A percentile compares a stretch with the other conserved stretches of the same genome.
These are phyloP conservation scores for Channa argus DNA, from an alignment of 2,113 vertebrate species.

Conservation along the genomic window DNA sequence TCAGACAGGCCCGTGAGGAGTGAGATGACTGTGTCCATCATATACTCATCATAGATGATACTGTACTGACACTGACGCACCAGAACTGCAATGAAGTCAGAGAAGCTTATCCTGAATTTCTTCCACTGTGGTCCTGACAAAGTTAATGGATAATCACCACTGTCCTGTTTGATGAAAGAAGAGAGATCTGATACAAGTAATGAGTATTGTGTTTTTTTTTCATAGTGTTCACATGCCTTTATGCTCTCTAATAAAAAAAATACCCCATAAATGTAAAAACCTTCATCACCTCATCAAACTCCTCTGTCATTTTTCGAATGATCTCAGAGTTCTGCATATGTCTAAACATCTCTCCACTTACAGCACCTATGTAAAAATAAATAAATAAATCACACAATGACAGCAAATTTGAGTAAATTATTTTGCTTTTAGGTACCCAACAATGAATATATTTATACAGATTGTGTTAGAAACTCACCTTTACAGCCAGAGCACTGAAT, in stretches of 20 bases:
- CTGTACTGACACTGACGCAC: slow-evolving; percentile 98
- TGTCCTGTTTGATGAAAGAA: slow-evolving; percentile 85
- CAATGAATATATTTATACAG: neutral
- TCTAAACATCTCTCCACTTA: slow-evolving; percentile 97
- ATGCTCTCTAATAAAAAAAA: too few relatives aligned
- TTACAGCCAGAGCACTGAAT: slow-evolving; percentile 99
- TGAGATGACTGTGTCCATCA: slow-evolving; percentile 98
- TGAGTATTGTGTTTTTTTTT: neutral
- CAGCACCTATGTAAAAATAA: slow-evolving; percentile 84
- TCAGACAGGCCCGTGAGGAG: slow-evolving; percentile 96
- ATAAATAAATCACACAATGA: slow-evolving; percentile 1
- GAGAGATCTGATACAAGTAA: slow-evolving; percentile 4
- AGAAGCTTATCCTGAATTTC: slow-evolving; percentile 96
- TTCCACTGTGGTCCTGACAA: slow-evolving; percentile 98
- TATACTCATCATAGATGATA: slow-evolving; percentile 98
- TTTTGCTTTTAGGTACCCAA: slow-evolving; percentile 19
- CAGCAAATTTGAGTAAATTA: neutral
- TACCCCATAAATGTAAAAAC: neutral
- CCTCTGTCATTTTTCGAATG: slow-evolving; percentile 98
- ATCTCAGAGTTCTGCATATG: slow-evolving; percentile 99
- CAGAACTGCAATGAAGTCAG: slow-evolving; percentile 95
- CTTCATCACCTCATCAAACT: slow-evolving; percentile 93
- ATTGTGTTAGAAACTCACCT: slow-evolving; percentile 83
- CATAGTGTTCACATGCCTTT: neutral
- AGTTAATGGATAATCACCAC: slow-evolving; percentile 95